Percentiles rank a stretch among this genome's conserved stretches.
Conservation (phyloP, 2,888 invertebrate genomes). For the Netelia inedita region DNA sequence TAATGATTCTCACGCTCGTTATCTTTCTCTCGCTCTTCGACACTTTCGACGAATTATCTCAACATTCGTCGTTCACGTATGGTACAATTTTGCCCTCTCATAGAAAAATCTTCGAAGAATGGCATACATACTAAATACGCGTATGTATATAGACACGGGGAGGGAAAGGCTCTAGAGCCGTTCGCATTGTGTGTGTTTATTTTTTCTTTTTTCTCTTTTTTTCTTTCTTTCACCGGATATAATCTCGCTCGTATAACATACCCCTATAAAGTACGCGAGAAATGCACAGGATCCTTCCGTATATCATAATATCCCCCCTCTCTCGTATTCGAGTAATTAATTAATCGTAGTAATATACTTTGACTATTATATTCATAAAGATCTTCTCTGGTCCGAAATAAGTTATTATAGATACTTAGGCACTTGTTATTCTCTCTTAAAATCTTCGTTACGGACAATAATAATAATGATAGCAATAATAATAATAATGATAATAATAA, state of each 20-base stretch:
- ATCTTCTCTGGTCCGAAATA: constrained; percentile 85
- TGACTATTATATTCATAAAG: constrained; percentile 82
- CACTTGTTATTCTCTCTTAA: constrained; percentile 84
- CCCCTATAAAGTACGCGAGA: constrained; percentile 19
- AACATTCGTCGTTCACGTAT: constrained; percentile 18
- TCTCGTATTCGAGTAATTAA: constrained; percentile 65
- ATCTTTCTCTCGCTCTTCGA: background rate
- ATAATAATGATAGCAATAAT: constrained; percentile 70
- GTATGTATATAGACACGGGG: constrained; percentile 49
- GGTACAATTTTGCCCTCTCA: background rate
- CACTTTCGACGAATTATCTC: constrained; percentile 17
- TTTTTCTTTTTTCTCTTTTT: background rate
- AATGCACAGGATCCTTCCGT: constrained; percentile 21
- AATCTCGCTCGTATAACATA: constrained; percentile 22
- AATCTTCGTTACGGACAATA: constrained; percentile 79
- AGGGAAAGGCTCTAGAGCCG: constrained; percentile 16
- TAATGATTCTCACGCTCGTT: constrained; percentile 59
- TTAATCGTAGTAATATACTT: constrained; percentile 76
- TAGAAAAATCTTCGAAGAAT: background rate
- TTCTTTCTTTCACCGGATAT: constrained; percentile 12
- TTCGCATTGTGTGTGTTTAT: too few relatives aligned
- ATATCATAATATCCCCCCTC: constrained; percentile 57
- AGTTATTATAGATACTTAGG: constrained; percentile 84
- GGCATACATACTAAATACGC: constrained; percentile 35
- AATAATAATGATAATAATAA: constrained; percentile 61